Percentiles rank a stretch among this genome's conserved stretches.
Conservation (phyloP, 2,113 vertebrate genomes). For the Peromyscus polionotus region DNA sequence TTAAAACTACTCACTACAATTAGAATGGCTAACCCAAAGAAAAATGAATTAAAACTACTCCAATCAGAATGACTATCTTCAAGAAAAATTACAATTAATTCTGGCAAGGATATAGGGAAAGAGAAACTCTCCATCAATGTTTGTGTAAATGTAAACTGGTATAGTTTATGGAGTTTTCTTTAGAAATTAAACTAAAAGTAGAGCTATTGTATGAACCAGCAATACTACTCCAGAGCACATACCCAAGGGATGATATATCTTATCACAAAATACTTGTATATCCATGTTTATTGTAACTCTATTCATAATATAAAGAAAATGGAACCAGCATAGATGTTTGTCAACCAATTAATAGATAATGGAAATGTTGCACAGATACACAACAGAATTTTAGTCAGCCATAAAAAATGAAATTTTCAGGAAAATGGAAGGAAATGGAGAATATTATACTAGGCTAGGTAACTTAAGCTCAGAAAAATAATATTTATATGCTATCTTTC, state of each 20-base stretch:
- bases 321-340: neutral
- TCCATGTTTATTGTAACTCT: neutral
- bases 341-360: neutral
- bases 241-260: neutral
- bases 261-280: neutral
- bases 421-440: neutral
- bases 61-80: neutral
- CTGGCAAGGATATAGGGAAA: neutral
- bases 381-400: neutral
- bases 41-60: neutral
- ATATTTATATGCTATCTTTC: neutral
- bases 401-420: neutral
- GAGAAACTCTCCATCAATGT: neutral
- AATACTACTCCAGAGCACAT: neutral
- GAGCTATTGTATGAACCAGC: neutral
- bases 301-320: neutral
- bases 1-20: too few species aligned
- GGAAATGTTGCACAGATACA: neutral
- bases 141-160: neutral
- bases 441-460: neutral
- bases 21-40: too few species aligned
- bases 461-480: neutral
- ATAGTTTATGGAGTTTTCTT: neutral
- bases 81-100: neutral
- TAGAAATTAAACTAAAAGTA: neutral